Evolutionary conservation across 2,888 invertebrate genomes (phyloP).

Genomic region (Lasioglossum calceatum): DNA sequence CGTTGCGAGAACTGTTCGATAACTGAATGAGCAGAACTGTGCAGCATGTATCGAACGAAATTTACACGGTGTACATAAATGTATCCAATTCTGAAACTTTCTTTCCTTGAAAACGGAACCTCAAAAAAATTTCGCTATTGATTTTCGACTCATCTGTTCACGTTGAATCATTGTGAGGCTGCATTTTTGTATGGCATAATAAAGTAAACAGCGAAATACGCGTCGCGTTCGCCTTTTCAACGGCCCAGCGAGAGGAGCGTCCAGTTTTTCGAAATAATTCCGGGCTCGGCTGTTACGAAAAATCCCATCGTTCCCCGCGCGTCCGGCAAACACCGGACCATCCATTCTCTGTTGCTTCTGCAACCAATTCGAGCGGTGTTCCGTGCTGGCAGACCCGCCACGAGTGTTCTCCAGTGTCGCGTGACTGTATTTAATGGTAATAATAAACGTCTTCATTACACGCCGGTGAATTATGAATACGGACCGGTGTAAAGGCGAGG

Average conservation of each 20-base stretch:
- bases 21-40: neutral
- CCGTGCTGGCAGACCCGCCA: slow-evolving; percentile 8
- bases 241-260: neutral
- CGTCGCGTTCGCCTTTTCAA: neutral
- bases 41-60: neutral
- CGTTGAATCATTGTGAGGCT: neutral
- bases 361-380: neutral
- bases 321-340: neutral
- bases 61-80: too few species aligned
- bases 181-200: too few species aligned
- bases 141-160: neutral
- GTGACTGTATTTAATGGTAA: slow-evolving; percentile 11
- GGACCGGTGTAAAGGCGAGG: neutral
- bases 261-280: neutral
- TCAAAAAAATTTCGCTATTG: neutral
- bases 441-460: slow-evolving; percentile 13
- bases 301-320: neutral
- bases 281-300: neutral
- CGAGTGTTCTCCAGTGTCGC: slow-evolving; percentile 11
- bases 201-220: neutral
- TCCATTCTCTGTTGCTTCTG: neutral
- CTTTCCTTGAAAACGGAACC: neutral
- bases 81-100: neutral
- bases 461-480: neutral
- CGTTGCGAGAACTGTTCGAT: neutral